phyloP scores from a whole-genome alignment of 2,888 invertebrate genomes.

The Dryobota labecula region DNA sequence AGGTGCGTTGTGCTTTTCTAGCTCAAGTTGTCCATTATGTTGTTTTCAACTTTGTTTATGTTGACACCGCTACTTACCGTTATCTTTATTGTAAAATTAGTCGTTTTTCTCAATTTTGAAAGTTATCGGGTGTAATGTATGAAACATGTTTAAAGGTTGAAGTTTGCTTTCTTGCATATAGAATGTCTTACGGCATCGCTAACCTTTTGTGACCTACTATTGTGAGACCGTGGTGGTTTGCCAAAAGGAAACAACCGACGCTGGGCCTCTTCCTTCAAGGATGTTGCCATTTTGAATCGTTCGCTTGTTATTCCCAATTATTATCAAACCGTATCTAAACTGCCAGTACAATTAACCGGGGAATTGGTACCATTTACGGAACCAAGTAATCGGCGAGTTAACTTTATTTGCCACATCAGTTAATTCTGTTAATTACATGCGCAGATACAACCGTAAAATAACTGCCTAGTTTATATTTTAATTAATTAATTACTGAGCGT shows the following conservation, averaged over 20 bases:
- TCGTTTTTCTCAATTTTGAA: slow-evolving; percentile 10
- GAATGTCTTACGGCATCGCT: slow-evolving; percentile 31
- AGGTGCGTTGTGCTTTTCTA: slow-evolving; percentile 34
- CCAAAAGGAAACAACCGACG: slow-evolving; percentile 33
- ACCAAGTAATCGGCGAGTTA: slow-evolving; percentile 72
- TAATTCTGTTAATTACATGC: slow-evolving; percentile 71
- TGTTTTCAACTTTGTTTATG: slow-evolving; percentile 23
- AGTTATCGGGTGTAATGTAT: background rate
- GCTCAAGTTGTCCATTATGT: slow-evolving; percentile 26
- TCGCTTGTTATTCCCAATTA: slow-evolving; percentile 67
- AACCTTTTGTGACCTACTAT: slow-evolving; percentile 60
- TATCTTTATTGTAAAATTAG: slow-evolving; percentile 21
- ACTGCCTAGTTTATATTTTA: slow-evolving; percentile 63
- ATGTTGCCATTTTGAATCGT: slow-evolving; percentile 55
- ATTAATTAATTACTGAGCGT: slow-evolving; percentile 62
- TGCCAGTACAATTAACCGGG: slow-evolving; percentile 66
- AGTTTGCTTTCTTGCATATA: slow-evolving; percentile 27
- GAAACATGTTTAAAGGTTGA: slow-evolving; percentile 22
- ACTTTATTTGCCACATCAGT: slow-evolving; percentile 71
- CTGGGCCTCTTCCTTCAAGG: slow-evolving; percentile 37
- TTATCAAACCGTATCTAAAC: slow-evolving; percentile 63
- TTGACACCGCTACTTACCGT: slow-evolving; percentile 28
- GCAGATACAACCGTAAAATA: slow-evolving; percentile 64
- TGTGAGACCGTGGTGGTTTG: slow-evolving; percentile 36
- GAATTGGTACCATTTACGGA: slow-evolving; percentile 67